These are phyloP conservation scores for Syritta pipiens DNA, from an alignment of 2,888 invertebrate species.

Conservation along the genomic window DNA sequence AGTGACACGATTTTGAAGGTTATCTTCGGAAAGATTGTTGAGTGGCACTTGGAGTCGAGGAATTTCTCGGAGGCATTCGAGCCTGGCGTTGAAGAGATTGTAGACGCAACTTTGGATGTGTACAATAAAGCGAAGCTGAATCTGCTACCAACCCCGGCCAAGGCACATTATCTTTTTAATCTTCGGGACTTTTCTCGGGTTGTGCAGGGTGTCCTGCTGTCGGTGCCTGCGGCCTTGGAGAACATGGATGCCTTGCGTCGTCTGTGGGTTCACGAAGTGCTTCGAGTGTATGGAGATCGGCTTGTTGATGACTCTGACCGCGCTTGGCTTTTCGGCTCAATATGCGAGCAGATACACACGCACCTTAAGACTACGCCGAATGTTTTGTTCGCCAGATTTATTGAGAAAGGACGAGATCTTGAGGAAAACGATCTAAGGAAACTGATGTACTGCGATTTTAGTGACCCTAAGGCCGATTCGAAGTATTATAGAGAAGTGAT, in stretches of 20 bases:
- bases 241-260: constrained; percentile 92
- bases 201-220: constrained; percentile 93
- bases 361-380: constrained; percentile 86
- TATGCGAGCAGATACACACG: constrained; percentile 82
- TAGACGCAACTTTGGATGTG: constrained; percentile 90
- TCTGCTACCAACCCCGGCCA: constrained; percentile 94
- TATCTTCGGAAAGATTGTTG: constrained; percentile 93
- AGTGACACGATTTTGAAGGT: constrained; percentile 89
- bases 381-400: constrained; percentile 85
- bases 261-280: constrained; percentile 95
- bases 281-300: constrained; percentile 95
- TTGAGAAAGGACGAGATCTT: constrained; percentile 79
- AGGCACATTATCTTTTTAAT: constrained; percentile 97
- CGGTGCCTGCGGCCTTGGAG: constrained; percentile 95
- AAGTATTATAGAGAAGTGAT: constrained; percentile 93
- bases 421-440: constrained; percentile 90
- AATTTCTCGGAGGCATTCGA: constrained; percentile 97
- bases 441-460: constrained; percentile 96
- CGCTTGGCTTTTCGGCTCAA: constrained; percentile 87
- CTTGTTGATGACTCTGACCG: constrained; percentile 91
- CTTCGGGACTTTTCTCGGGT: constrained; percentile 96
- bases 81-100: constrained; percentile 93
- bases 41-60: constrained; percentile 97
- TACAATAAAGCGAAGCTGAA: constrained; percentile 91
- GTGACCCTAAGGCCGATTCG: constrained; percentile 94